These are phyloP conservation scores for Limosa lapponica DNA, from an alignment of 2,797 vertebrate genomes.

Conservation along the genomic window DNA sequence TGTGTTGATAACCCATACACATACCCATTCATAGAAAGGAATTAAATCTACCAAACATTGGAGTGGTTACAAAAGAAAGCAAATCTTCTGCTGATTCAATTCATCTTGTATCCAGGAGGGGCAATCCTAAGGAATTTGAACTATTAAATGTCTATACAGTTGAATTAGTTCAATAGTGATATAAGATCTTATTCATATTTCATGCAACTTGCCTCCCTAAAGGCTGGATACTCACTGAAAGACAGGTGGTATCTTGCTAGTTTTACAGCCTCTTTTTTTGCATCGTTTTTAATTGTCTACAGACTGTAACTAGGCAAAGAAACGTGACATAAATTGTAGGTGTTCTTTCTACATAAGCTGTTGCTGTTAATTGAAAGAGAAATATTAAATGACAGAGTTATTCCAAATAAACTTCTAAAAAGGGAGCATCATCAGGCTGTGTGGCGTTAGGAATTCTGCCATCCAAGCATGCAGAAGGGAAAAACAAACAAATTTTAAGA, in stretches of 20 bases:
- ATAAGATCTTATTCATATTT: background rate
- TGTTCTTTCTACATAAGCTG: background rate
- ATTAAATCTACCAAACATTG: background rate
- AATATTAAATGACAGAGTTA: background rate
- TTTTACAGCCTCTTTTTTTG: background rate
- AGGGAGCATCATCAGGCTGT: background rate
- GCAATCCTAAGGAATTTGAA: background rate
- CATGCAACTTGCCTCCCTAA: background rate
- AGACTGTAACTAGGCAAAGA: background rate
- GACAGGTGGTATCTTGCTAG: background rate
- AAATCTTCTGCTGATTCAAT: background rate
- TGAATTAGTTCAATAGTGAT: background rate
- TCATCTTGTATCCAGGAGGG: background rate
- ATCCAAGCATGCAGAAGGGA: background rate
- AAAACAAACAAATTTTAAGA: background rate
- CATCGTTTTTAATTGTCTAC: background rate
- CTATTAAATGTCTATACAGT: background rate
- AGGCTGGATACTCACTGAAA: background rate
- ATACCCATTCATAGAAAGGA: background rate
- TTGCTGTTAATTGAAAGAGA: background rate
- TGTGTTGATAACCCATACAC: background rate
- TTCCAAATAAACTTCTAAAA: background rate
- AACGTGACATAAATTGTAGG: accelerated
- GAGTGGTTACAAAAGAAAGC: background rate
- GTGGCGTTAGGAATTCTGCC: background rate